phyloP scores from a whole-genome alignment of 2,797 vertebrate species.

The Myotis myotis region DNA sequence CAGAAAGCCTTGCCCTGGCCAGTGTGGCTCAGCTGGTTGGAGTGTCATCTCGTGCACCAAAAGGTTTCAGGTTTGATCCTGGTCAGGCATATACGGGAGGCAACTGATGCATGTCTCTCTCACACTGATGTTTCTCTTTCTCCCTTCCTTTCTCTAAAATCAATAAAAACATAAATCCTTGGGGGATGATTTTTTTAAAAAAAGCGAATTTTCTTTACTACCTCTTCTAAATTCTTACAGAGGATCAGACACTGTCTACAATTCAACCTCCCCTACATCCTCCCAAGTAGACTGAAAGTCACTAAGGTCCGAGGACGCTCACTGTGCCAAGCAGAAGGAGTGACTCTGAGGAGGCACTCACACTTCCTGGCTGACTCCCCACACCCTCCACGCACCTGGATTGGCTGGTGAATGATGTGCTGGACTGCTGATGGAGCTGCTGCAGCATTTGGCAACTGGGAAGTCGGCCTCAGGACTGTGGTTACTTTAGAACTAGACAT shows the following conservation, averaged over 20 bases:
- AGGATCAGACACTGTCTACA: background rate
- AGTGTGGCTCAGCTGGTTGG: background rate
- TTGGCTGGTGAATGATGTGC: slow-evolving; percentile 97
- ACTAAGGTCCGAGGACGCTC: background rate
- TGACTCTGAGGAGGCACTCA: background rate
- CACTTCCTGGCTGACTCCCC: background rate
- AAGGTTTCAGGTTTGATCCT: background rate
- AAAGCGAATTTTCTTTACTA: background rate
- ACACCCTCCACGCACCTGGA: slow-evolving; percentile 88
- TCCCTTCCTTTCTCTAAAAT: background rate
- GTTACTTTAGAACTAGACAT: slow-evolving; percentile 98
- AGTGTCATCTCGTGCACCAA: background rate
- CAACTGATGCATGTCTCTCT: background rate
- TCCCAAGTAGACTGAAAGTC: background rate
- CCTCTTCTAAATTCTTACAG: background rate
- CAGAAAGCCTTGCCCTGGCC: background rate
- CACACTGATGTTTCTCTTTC: background rate
- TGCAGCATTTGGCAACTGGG: slow-evolving; percentile 89
- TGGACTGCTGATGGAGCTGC: slow-evolving; percentile 93
- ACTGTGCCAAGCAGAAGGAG: background rate
- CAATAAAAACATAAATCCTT: background rate
- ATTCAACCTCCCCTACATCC: background rate
- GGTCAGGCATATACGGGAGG: background rate
- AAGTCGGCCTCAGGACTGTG: slow-evolving; percentile 94
- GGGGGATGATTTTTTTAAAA: background rate